Base-by-base conservation (phyloP, 1,140 invertebrate genomes). In the Ganaspis sp. region DNA sequence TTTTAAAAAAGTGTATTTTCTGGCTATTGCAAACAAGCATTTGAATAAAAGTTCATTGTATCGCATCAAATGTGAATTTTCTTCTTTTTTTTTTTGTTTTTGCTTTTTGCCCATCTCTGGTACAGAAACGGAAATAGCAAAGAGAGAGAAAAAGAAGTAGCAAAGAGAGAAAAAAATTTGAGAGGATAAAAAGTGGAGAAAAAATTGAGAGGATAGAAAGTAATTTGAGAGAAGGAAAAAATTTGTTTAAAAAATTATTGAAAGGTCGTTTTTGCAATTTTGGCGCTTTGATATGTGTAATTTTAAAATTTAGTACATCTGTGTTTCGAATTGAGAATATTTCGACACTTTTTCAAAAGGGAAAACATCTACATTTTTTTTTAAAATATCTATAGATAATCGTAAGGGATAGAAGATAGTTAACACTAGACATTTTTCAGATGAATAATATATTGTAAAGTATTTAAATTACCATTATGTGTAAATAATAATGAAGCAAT, bases 31-130 rank as follows among this genome's bases (percentile, higher is more conserved):
- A 29, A 64, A 21, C 23, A 64, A 64, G 26, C 54, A 58, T 58
- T 58, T 58, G 9, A 58, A 64, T 64, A 64, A 64, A 64, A 64
- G 23, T 64, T 64, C 23, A 64, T 64, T 64, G 23, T 4, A 64
- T 34, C 58, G 58, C 58, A 64, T 64, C 58, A 29, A 34, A 64
- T 64, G 58, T 64, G 58, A 64, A 54, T 11, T 29, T 29, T 29
- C 15, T 17, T 3, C 6, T 4, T 5, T 49, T 17, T 17, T 29
- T 53, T 53, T 58, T 9, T 4, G 4, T 58, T 58, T 26, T n/a
- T n/a, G n/a, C 21, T 26, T 58, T 64, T 64, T 29, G 58, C 58
- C 58, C 58, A 12, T 64, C 11, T 64, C 23, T 64, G 54, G 21
- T 23, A 54, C 8, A 23, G 9, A 4, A 11, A 9, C 17, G 9